Base-by-base conservation (phyloP, 1,140 invertebrate genomes). In the Drosophila nigromelanica region DNA sequence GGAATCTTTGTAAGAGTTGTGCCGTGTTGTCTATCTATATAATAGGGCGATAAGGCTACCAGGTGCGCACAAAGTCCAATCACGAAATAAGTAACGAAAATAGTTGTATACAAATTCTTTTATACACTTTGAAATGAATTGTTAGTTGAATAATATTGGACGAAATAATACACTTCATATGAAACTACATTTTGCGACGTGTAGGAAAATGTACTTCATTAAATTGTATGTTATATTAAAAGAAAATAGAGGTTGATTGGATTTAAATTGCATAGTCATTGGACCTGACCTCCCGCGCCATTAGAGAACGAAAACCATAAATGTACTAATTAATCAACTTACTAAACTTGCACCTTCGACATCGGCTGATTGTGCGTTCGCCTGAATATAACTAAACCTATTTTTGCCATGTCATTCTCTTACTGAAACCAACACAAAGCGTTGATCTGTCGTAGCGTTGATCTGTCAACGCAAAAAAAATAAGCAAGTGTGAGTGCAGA, bases 11-110 rank as follows among this genome's bases (percentile, higher is more conserved):
- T 24, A 24, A 59, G 59, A 63, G 50, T 24, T 55, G 40, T 8
- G 50, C 45, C 18, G 35, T 10, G 8, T n/a, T 51, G 47, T 40
- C 45, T n/a, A 50, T 39, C 6, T 50, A 39, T 8, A 48, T 21
- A 12, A 35, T 11, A 50, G 5, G 8, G 39, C 48, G 67, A 69
- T 69, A 69, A 69, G 33, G 42, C 52, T 56, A 33, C 21, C 50
- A 62, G 50, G 58, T 61, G 30, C n/a, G 67, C 11, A 8, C 66
- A 63, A 70, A 70, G 67, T 70, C 42, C 67, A 69, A 54, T 15
- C 10, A 70, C 40, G n/a, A 24, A 61, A 18, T 40, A 30, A 35
- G 15, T 18, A 43, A 21, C 6, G 15, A 61, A 39, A 35, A 27
- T 35, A 33, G 7, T 33, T 1, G 33, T 10, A 35, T 35, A 8